Evolutionary conservation across 1,140 invertebrate species (phyloP), one percentile per base, ranked within the genome.

Genomic region (Calliphora vicina): DNA sequence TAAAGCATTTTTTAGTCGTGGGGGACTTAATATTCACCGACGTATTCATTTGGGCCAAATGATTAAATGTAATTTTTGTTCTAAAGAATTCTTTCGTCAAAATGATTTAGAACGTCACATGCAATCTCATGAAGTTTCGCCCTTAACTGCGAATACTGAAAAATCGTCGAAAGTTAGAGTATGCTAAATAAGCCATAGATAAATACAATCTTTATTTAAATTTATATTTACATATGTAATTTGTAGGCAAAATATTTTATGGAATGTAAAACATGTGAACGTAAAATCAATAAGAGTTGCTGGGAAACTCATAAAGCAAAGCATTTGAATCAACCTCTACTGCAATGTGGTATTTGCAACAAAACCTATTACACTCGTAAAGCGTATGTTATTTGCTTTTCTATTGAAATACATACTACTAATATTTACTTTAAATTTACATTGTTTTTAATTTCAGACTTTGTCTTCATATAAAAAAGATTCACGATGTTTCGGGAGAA

Each of bases 1-100:
- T 2, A 80, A 83, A 45, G n/a, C 76, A 5, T 83, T 83, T 26
- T 83, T 80, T 23, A 25, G 25, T 4, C 76, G 71, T n/a, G 82
- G 82, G 26, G n/a, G n/a, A n/a, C 26, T 80, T 15, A 80, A 80
- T 20, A 15, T 83, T 43, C 82, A 83, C 43, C 27, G 29, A 9
- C 61, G 71, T 9, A 15, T 20, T 9, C 82, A 83, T 83, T 61
- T 27, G 10, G 82, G 82, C 12, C 27, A 80, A 20, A 20, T n/a
- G n/a, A 27, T 80, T 1, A n/a, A 80, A 80, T 83, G 82, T 50
- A 23, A n/a, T 1, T 20, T 80, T 26, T 83, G 82, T 27, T 20
- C 45, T 0, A 83, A 83, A 27, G 26, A 73, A 23, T 83, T 67
- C 50, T 20, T 23, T 23, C 45, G 82, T 3, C 57, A 57, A 35